phyloP scores from a whole-genome alignment of 2,888 invertebrate genomes.

The Lampropteryx suffumata region DNA sequence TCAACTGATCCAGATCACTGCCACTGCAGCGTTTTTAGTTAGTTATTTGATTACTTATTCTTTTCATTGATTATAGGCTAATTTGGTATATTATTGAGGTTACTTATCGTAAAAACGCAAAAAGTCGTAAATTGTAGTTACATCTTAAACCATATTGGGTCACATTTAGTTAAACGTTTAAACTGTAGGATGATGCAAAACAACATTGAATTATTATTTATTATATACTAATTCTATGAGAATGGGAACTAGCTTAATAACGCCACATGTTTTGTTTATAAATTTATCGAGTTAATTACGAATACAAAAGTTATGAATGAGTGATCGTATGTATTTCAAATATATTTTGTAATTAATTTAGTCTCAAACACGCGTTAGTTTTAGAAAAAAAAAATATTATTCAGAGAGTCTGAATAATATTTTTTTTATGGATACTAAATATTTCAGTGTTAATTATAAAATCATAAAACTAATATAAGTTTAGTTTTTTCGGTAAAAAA shows the following conservation, averaged over 20 bases:
- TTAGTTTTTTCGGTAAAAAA: neutral
- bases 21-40: too few species aligned
- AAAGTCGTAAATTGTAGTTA: too few species aligned
- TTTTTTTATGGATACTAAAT: too few species aligned
- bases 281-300: too few species aligned
- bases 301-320: too few species aligned
- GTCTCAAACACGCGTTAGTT: slow-evolving; percentile 1
- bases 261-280: slow-evolving; percentile 18
- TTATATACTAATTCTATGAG: slow-evolving; percentile 6
- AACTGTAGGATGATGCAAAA: neutral
- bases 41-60: too few species aligned
- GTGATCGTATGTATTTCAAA: slow-evolving; percentile 4
- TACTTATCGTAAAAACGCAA: too few species aligned
- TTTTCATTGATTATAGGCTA: too few species aligned
- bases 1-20: too few species aligned
- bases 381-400: slow-evolving; percentile 1
- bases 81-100: too few species aligned
- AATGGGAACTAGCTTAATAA: slow-evolving; percentile 19
- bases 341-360: slow-evolving; percentile 11
- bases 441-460: neutral
- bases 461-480: neutral
- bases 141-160: too few species aligned
- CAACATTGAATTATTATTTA: neutral
- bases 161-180: neutral
- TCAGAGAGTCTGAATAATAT: too few species aligned